phyloP scores from a whole-genome alignment of 2,888 invertebrate species.

The Himalopsyche anomala region DNA sequence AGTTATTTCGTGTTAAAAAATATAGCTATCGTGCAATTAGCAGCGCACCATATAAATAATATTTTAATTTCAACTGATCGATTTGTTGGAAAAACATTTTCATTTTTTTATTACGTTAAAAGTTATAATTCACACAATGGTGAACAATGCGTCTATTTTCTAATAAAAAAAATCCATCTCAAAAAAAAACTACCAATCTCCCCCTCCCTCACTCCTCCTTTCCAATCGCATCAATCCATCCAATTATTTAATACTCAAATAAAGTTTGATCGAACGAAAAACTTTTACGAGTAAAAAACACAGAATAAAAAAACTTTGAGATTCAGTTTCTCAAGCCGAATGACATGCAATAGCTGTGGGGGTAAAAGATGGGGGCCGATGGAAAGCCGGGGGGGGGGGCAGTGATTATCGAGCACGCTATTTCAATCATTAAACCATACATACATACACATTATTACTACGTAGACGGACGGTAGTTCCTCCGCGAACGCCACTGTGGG shows the following conservation, averaged over 20 bases:
- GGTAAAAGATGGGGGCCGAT: constrained; percentile 37
- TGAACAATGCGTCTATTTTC: too few species aligned
- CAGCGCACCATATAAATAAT: too few species aligned
- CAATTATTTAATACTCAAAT: background rate
- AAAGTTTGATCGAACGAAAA: constrained; percentile 1
- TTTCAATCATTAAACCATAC: constrained; percentile 64
- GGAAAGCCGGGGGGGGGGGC: constrained; percentile 49
- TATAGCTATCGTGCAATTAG: too few species aligned
- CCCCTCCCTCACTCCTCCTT: background rate
- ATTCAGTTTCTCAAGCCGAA: constrained; percentile 48
- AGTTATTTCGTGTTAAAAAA: too few species aligned
- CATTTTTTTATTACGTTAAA: too few species aligned
- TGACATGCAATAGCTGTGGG: constrained; percentile 59
- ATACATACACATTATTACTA: constrained; percentile 29
- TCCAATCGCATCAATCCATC: background rate
- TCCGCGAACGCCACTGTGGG: constrained; percentile 26
- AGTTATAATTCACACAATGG: too few species aligned
- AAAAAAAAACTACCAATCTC: too few species aligned
- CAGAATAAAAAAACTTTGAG: background rate
- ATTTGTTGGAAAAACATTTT: too few species aligned
- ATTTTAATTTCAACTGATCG: too few species aligned
- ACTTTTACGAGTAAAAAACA: background rate
- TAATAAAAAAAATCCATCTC: too few species aligned
- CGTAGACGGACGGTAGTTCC: constrained; percentile 31
- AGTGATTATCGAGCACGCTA: constrained; percentile 64